Evolutionary conservation across 2,888 invertebrate genomes (phyloP).

Genomic region (Agrotis segetum): DNA sequence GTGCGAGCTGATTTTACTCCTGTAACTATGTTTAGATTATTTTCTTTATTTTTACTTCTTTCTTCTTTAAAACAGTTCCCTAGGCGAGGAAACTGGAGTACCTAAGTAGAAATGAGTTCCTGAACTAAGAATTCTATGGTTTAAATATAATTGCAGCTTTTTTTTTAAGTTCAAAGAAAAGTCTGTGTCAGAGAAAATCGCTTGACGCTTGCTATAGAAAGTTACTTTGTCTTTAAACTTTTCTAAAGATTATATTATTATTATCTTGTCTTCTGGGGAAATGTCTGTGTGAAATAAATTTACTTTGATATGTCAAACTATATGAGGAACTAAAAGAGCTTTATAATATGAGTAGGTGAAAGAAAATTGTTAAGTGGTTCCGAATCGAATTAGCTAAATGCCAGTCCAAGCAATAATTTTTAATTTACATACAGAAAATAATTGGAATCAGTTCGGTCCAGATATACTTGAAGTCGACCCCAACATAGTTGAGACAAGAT

Average conservation of each 20-base stretch:
- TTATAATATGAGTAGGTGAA: too few relatives aligned
- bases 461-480: not conserved
- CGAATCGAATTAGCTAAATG: too few relatives aligned
- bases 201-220: not conserved
- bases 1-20: conserved; percentile 77
- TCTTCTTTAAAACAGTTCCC: conserved; percentile 31
- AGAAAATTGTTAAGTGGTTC: too few relatives aligned
- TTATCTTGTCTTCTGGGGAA: not conserved
- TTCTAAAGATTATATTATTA: not conserved
- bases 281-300: not conserved
- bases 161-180: conserved; percentile 16
- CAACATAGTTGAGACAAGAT: not conserved
- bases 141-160: conserved; percentile 36
- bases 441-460: too few relatives aligned
- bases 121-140: conserved; percentile 34
- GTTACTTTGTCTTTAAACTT: not conserved
- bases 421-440: too few relatives aligned
- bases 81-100: conserved; percentile 27
- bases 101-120: conserved; percentile 32
- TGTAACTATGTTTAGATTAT: conserved; percentile 66
- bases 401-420: too few relatives aligned
- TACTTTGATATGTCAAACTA: too few relatives aligned
- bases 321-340: too few relatives aligned
- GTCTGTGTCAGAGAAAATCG: not conserved
- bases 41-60: conserved; percentile 33